Conservation (phyloP, 2,888 invertebrate genomes). For the Pterostichus niger region DNA sequence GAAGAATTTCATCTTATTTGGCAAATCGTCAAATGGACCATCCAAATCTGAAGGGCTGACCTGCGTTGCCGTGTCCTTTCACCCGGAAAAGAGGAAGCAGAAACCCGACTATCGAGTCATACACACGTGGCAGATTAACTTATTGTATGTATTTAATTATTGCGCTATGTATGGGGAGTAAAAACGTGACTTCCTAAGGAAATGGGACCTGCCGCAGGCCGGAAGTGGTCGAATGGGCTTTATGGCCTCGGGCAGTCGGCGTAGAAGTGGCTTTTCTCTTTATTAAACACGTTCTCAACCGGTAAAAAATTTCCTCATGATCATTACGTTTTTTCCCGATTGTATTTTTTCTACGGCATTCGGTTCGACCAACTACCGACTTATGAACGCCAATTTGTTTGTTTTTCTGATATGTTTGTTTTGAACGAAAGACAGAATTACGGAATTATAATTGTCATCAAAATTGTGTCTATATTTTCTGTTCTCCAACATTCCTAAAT, state of each 20-base stretch:
- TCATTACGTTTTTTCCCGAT: constrained; percentile 46
- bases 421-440: no score
- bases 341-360: constrained; percentile 10
- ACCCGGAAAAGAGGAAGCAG: not conserved
- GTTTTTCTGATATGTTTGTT: no score
- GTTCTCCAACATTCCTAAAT: no score
- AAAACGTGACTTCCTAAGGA: constrained; percentile 56
- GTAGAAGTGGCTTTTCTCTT: constrained; percentile 36
- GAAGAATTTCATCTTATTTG: constrained; percentile 66
- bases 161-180: constrained; percentile 28
- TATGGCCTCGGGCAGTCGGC: constrained; percentile 6
- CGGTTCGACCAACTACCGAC: no score
- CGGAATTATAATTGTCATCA: no score
- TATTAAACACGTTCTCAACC: constrained; percentile 61
- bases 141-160: constrained; percentile 58
- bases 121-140: constrained; percentile 14
- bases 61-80: constrained; percentile 18
- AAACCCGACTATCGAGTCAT: constrained; percentile 29
- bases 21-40: constrained; percentile 65
- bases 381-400: no score
- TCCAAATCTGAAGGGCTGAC: constrained; percentile 63
- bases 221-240: constrained; percentile 40
- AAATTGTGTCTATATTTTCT: no score
- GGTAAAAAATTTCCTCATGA: constrained; percentile 51
- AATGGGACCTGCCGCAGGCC: constrained; percentile 11